Base-by-base conservation (phyloP, 1,140 invertebrate genomes). In the Drosophila burlai region DNA sequence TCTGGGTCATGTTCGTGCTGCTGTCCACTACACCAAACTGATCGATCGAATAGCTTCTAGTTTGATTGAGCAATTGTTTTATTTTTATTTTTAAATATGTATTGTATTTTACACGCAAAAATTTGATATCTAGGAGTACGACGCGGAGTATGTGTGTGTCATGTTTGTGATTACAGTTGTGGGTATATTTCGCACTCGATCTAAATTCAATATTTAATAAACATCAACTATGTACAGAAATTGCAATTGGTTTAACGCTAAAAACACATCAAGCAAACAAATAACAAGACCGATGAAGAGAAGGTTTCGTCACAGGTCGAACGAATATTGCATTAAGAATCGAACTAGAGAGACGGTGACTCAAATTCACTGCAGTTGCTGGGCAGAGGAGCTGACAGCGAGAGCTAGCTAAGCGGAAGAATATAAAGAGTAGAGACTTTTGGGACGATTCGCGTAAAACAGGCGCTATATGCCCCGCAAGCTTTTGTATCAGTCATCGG, bases 1-100 rank as follows among this genome's bases (percentile, higher is more conserved):
- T 93, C 3, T 93, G 92, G 92, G 92, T 93, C 34, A 83, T 93
- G 83, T 92, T 93, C 55, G 92, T 93, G 52, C 66, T 93, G 34
- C 76, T 93, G 6, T 91, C 91, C 1, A 91, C 91, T 13, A 92
- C 92, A 31, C 92, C 92, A 42, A 92, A 92, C 54, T 91, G 55
- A 73, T 76, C 40, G n/a, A 49, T 76, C 36, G n/a, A 49, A 75
- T 40, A 40, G 5, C 36, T 57, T 26, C 9, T 46, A 42, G 65
- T 24, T 65, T 65, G 50, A 40, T 78, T 81, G 81, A 85, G 79
- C 78, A 85, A 85, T 78, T 64, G 42, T 77, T 75, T 76, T 76
- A 80, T 82, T 77, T 75, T 76, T 76, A 80, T 82, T 76, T 87
- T 43, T 55, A 55, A 40, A 38, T 78, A 80, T 67, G 49, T 83